These are phyloP conservation scores for Plemyria rubiginata DNA, from an alignment of 2,888 invertebrate genomes.

Conservation along the genomic window DNA sequence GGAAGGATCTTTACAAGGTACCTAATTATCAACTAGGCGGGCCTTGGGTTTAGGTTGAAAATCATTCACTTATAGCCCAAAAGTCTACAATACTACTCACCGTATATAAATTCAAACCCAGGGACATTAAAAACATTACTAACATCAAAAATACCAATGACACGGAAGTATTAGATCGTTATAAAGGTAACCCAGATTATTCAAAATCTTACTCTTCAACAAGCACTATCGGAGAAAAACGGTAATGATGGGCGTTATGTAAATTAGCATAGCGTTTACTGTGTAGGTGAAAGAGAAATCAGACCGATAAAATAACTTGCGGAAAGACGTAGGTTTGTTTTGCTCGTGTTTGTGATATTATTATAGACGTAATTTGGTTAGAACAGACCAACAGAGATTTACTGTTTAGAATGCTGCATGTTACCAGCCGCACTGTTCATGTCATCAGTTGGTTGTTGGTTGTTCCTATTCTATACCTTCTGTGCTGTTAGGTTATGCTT, in stretches of 20 bases:
- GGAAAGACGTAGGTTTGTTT: conserved; percentile 17
- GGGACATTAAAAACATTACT: not conserved
- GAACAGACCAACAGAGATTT: not conserved
- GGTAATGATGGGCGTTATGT: conserved; percentile 39
- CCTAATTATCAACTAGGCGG: too few species aligned
- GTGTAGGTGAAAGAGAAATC: conserved; percentile 38
- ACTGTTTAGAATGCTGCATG: not conserved
- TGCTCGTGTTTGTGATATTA: conserved; percentile 5
- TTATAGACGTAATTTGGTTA: not conserved
- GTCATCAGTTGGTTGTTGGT: too few species aligned
- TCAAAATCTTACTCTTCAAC: conserved; percentile 34
- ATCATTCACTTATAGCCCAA: too few species aligned
- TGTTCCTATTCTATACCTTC: too few species aligned
- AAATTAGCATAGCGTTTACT: conserved; percentile 39
- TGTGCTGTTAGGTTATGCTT: too few species aligned
- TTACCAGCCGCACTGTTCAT: too few species aligned
- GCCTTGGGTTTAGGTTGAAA: too few species aligned
- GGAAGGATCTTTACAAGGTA: not conserved
- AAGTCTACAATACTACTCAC: too few species aligned
- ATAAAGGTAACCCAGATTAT: conserved; percentile 30
- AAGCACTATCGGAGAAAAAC: conserved; percentile 37
- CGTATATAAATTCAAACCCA: too few species aligned
- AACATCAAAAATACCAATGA: conserved; percentile 2
- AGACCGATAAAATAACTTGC: conserved; percentile 19
- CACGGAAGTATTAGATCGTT: conserved; percentile 10